Evolutionary conservation across 2,797 vertebrate species (phyloP), one percentile per base, ranked within the genome.

Genomic region (Myotis daubentonii): DNA sequence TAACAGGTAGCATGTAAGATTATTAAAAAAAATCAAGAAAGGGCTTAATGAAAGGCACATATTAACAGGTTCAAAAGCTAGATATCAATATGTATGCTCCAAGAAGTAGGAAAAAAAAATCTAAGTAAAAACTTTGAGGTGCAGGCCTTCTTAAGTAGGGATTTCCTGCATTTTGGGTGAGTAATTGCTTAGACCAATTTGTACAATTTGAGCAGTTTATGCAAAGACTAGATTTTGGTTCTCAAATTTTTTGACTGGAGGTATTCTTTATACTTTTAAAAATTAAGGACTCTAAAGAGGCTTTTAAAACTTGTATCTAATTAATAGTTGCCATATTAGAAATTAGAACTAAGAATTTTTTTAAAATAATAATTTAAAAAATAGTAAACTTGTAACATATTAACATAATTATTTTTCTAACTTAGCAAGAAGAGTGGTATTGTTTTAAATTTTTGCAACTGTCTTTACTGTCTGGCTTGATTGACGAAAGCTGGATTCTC

Each of bases 351-450:
- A 51, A 82, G 11, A 78, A 53, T 65, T 57, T n/a, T 89, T 89
- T 78, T 22, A 1, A 84, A 72, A 66, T 68, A 51, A 13, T 65
- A 84, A 68, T 51, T 66, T 22, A 30, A 82, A 76, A 76, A 49
- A n/a, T 60, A 78, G 28, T 25, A 82, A 86, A 15, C 71, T 53
- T 91, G 85, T 81, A 84, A 33, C 23, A 30, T 82, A 62, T 72
- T 95, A 89, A 68, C 1, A 30, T 85, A 91, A 76, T 68, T 80
- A 65, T 36, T 44, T 66, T 89, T 78, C 84, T 71, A 87, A 83
- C 30, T 30, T 57, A 87, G 2, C 49, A 25, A 62, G 65, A 47
- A 95, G 47, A 89, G 44, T 85, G 72, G 20, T 57, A 36, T 83
- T 75, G 23, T 92, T 87, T 94, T 65, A 84, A 33, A 62, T 23